Base-by-base conservation (phyloP, 1,140 invertebrate species). In the Nasonia longicornis region DNA sequence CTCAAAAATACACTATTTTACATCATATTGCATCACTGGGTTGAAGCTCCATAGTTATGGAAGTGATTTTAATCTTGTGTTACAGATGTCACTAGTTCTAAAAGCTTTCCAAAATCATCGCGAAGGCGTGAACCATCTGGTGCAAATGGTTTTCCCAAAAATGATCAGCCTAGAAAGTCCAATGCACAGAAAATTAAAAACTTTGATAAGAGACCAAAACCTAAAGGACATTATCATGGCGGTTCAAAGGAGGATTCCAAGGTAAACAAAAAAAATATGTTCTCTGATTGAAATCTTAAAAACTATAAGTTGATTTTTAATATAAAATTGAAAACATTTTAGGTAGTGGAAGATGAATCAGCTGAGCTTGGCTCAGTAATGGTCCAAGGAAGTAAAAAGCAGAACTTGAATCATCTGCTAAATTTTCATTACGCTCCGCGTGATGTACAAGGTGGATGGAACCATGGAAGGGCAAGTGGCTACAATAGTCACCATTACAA, bases 321-420 rank as follows among this genome's bases (percentile, higher is more conserved):
- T 29, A 45, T 66, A 8, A 74, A 29, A 26, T 78, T 78, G 12
- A 70, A 58, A 58, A 20, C 14, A 82, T 84, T 80, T 26, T 80
- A 92, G 90, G 90, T 91, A 91, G 91, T 92, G 77, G 89, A 91
- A 77, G 88, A 92, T 84, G 93, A 94, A 85, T 73, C 78, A 26
- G 93, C 94, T 90, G 96, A 97, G 93, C 91, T 94, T 88, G 96
- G 95, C 91, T 96, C 95, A 89, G 93, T 96, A 85, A 94, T 95
- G 92, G 90, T 92, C 87, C 94, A 93, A 90, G 95, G 95, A 91
- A 96, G 95, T 88, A 97, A 97, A 91, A 97, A 98, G 92, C 95
- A 95, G 92, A 97, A 96, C 91, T 92, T 96, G 90, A 97, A 96
- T 91, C 96, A 98, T 93, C 93, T 98, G 93, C 92, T 98, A 84